Percentiles rank a stretch among this genome's conserved stretches.
These are phyloP conservation scores for Lasius fuliginosus DNA, from an alignment of 2,888 invertebrate genomes.

Conservation along the genomic window DNA sequence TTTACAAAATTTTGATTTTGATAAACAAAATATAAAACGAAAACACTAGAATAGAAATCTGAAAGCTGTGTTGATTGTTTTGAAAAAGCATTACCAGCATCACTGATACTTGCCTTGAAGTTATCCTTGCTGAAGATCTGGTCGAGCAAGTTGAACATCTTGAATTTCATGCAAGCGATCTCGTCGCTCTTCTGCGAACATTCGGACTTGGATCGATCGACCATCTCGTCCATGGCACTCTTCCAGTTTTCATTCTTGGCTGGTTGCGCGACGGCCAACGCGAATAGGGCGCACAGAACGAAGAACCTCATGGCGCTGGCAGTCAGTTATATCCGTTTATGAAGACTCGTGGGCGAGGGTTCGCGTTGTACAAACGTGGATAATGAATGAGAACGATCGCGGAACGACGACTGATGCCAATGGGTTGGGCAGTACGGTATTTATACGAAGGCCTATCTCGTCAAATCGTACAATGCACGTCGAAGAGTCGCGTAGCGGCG, in stretches of 20 bases:
- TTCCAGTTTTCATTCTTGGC: conserved; percentile 91
- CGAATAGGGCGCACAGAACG: conserved; percentile 87
- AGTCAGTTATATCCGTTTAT: conserved; percentile 39
- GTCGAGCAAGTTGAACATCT: conserved; percentile 93
- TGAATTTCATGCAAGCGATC: conserved; percentile 94
- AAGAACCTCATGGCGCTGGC: conserved; percentile 77
- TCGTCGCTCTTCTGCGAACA: conserved; percentile 93
- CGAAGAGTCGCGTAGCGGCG: conserved; percentile 57
- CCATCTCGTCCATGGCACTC: conserved; percentile 91
- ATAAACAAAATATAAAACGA: background rate
- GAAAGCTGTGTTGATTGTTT: background rate
- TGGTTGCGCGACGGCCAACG: conserved; percentile 89
- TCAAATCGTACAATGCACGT: conserved; percentile 62
- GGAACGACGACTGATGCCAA: conserved; percentile 83
- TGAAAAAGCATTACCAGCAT: background rate
- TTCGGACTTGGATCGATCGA: conserved; percentile 92
- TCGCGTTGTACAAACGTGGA: conserved; percentile 49
- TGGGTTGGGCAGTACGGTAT: conserved; percentile 82
- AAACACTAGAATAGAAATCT: background rate
- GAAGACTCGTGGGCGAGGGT: conserved; percentile 44
- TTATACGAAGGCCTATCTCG: conserved; percentile 82
- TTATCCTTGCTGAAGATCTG: conserved; percentile 93
- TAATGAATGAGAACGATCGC: conserved; percentile 77
- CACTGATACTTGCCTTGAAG: conserved; percentile 89
- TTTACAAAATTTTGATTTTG: background rate